A percentile compares a stretch with the other conserved stretches of the same genome.
Evolutionary conservation across 2,888 invertebrate species (phyloP).

Genomic region (Tenthredo amoena): DNA sequence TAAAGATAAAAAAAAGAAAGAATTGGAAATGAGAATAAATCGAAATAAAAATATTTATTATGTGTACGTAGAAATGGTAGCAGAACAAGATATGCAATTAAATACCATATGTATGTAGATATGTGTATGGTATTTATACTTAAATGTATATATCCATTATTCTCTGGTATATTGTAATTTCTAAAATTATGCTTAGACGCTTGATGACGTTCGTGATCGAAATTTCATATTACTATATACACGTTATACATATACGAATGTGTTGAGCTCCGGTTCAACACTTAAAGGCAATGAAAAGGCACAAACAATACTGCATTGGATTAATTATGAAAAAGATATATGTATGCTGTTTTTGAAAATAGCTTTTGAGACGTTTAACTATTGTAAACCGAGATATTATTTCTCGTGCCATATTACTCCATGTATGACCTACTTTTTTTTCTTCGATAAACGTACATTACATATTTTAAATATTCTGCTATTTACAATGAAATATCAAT

Average conservation of each 20-base stretch:
- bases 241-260: neutral
- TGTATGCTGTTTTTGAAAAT: neutral
- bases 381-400: neutral
- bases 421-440: neutral
- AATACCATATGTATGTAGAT: neutral
- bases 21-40: neutral
- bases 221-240: neutral
- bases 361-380: neutral
- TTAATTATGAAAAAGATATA: neutral
- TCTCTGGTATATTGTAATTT: neutral
- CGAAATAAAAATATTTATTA: constrained; percentile 1
- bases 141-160: neutral
- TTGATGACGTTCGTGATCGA: neutral
- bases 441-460: neutral
- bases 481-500: constrained; percentile 9
- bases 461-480: neutral
- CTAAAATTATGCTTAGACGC: constrained; percentile 5
- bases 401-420: neutral
- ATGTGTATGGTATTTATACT: neutral
- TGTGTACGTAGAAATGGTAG: constrained; percentile 2
- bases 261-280: neutral
- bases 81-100: neutral
- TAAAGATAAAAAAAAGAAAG: neutral
- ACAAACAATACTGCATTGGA: constrained; percentile 4
- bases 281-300: neutral